A percentile compares a stretch with the other conserved stretches of the same genome.
phyloP scores from a whole-genome alignment of 1,140 invertebrate genomes.

The Lasioglossum baleicum region DNA sequence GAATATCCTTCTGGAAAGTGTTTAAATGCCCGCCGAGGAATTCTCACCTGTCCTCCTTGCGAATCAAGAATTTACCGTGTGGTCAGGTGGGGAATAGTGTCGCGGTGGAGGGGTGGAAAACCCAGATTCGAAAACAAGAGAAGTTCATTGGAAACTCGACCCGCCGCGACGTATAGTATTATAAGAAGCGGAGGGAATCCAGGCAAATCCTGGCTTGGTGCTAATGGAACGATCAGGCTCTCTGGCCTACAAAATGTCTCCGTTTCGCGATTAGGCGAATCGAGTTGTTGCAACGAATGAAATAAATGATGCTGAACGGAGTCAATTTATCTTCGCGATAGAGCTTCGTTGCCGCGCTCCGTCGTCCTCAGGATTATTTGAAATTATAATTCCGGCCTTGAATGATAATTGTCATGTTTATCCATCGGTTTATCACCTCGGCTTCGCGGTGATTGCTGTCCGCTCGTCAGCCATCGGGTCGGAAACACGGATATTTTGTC shows the following conservation, averaged over 20 bases:
- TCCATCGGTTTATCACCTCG: neutral
- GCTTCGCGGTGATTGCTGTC: neutral
- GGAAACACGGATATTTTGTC: conserved; percentile 16
- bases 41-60: neutral
- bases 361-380: neutral
- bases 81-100: neutral
- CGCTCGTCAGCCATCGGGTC: neutral
- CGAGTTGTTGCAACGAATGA: neutral
- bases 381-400: conserved; percentile 41
- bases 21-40: neutral
- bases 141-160: neutral
- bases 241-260: conserved; percentile 12
- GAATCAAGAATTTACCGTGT: neutral
- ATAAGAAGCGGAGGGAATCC: conserved; percentile 22
- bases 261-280: conserved; percentile 7
- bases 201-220: conserved; percentile 18
- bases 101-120: neutral
- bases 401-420: neutral
- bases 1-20: neutral
- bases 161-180: neutral
- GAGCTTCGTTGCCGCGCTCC: neutral
- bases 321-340: neutral
- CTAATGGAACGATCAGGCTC: conserved; percentile 5
- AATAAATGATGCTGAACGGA: neutral
- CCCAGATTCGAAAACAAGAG: conserved; percentile 14